Base-by-base conservation (phyloP, 2,888 invertebrate genomes). In the Lymantria monacha region DNA sequence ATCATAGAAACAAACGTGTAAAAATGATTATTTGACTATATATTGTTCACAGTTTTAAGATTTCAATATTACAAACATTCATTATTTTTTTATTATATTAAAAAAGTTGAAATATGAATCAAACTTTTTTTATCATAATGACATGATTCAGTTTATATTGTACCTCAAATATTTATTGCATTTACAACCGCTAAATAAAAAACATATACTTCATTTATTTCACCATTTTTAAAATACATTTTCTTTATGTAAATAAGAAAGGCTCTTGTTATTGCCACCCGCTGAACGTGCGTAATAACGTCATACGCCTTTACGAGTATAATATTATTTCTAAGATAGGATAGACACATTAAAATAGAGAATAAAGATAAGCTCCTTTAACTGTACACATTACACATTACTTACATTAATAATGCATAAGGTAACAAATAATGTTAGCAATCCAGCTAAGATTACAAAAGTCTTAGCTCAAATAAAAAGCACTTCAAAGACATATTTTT, bases 331-430 rank as follows among this genome's bases (percentile, higher is more conserved):
- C 59, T 63, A 46, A 59, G 64, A 65, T 50, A 51, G 57, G 40
- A 48, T 47, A 51, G 41, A 40, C 13, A 42, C 59, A 53, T 64
- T 64, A 67, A 59, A 64, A 60, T 51, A 53, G 47, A 48, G 42
- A 55, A 55, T 48, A 55, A 57, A 67, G 59, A 63, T 63, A 64
- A 64, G 64, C 59, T 53, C 46, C 55, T 48, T 63, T 66, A 63
- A 59, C 57, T 52, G 40, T 63, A 45, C 48, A 56, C 50, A 63
- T 56, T 53, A 63, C 48, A 52, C 44, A 51, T 58, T 49, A 49
- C 44, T 47, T 30, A 42, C 14, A 51, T 50, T 44, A 57, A 56
- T 55, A 59, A 56, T 61, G 43, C 9, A 33, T 33, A 10, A 33
- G 33, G 33, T 33, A 10, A 33, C 33, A 33, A 33, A 10, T 10